These are phyloP conservation scores for Mohoua ochrocephala DNA, from an alignment of 2,113 vertebrate genomes.

Conservation along the genomic window DNA sequence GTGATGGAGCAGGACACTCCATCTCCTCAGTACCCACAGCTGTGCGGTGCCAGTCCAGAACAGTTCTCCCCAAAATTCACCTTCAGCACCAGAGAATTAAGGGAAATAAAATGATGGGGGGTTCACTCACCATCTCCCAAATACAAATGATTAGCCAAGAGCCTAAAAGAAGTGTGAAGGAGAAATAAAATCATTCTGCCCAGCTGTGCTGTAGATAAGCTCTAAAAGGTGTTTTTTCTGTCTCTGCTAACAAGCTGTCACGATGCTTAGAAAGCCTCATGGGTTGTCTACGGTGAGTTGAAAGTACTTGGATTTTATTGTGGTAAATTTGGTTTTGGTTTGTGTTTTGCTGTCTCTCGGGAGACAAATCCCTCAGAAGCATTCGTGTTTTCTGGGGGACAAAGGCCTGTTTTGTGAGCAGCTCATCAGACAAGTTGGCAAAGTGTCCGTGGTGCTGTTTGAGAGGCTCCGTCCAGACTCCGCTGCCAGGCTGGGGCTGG, in stretches of 20 bases:
- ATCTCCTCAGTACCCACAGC: neutral
- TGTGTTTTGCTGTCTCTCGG: slow-evolving; percentile 27
- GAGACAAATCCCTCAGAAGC: neutral
- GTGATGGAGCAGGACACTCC: neutral
- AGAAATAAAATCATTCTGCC: neutral
- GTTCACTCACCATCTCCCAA: neutral
- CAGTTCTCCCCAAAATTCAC: neutral
- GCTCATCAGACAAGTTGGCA: slow-evolving; percentile 22
- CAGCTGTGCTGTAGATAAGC: slow-evolving; percentile 36
- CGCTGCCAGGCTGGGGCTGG: neutral
- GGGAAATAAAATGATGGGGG: neutral
- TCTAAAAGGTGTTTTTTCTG: slow-evolving; percentile 66
- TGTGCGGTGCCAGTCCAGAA: neutral
- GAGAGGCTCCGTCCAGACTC: neutral
- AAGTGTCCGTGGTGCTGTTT: neutral
- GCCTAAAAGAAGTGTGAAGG: neutral
- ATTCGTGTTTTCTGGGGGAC: neutral
- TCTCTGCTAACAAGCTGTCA: slow-evolving; percentile 65
- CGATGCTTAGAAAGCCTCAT: slow-evolving; percentile 49
- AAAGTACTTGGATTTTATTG: slow-evolving; percentile 14
- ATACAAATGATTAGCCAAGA: neutral
- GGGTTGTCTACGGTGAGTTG: slow-evolving; percentile 57
- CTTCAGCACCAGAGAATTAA: neutral
- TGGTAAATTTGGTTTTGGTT: neutral
- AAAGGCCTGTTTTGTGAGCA: slow-evolving; percentile 3